Conservation (phyloP, 2,797 vertebrate genomes). For the Pelobates cultripes region DNA sequence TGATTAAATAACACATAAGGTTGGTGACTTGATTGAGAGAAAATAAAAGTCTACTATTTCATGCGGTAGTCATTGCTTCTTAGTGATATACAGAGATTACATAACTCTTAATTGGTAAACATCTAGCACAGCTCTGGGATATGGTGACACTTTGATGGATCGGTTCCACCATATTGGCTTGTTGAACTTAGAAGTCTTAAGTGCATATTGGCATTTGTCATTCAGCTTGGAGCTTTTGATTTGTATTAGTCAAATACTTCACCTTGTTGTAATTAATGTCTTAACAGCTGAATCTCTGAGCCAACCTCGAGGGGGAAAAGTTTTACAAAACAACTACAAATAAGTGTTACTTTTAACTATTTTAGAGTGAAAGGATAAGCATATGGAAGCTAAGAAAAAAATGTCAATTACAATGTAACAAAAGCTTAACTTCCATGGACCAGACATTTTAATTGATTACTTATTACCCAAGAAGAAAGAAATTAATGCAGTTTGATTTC, state of each 20-base stretch:
- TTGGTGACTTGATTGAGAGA: constrained; percentile 47
- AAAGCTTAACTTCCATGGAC: constrained; percentile 71
- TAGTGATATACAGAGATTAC: constrained; percentile 71
- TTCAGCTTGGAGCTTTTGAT: constrained; percentile 77
- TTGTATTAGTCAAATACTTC: constrained; percentile 90
- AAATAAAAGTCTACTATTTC: constrained; percentile 70
- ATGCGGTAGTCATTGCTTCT: constrained; percentile 65
- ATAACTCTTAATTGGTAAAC: constrained; percentile 77
- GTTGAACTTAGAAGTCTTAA: constrained; percentile 82
- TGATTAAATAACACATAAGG: background rate
- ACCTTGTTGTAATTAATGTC: constrained; percentile 84
- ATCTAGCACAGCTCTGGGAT: constrained; percentile 70
- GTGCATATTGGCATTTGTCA: constrained; percentile 94
- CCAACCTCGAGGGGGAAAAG: constrained; percentile 68
- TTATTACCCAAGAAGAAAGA: constrained; percentile 29
- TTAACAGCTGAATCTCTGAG: constrained; percentile 72
- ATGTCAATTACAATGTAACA: constrained; percentile 74
- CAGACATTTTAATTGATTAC: constrained; percentile 71
- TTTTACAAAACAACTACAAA: constrained; percentile 68
- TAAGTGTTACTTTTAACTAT: constrained; percentile 66
- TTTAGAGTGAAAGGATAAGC: constrained; percentile 68
- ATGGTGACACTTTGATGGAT: constrained; percentile 91
- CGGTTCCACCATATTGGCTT: constrained; percentile 82
- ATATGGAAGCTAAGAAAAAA: constrained; percentile 65
- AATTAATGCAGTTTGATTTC: too few relatives aligned